These are phyloP conservation scores for Batillaria attramentaria DNA, from an alignment of 1,140 invertebrate species.

Conservation along the genomic window DNA sequence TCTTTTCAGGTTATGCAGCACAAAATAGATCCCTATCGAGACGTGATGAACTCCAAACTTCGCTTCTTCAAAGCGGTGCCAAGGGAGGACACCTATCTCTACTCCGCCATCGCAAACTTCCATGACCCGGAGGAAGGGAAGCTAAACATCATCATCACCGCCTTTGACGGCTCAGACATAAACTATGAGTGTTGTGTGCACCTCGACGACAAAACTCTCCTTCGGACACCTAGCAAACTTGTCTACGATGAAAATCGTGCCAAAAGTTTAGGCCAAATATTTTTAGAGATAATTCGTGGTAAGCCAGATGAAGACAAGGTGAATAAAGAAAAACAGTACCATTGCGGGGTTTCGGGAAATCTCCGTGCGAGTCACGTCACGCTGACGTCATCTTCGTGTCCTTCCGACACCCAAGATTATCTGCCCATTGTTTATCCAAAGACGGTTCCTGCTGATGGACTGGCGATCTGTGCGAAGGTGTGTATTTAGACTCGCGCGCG, in stretches of 20 bases:
- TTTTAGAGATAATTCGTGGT: too few species aligned
- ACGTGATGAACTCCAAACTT: neutral
- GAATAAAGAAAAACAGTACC: conserved; percentile 29
- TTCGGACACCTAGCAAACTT: too few species aligned
- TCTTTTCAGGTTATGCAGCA: too few species aligned
- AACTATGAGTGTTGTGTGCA: too few species aligned
- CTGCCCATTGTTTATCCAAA: conserved; percentile 27
- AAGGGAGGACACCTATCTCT: conserved; percentile 29
- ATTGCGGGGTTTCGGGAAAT: conserved; percentile 33
- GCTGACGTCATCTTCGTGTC: conserved; percentile 29
- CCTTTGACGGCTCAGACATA: too few species aligned
- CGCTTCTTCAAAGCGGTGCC: conserved; percentile 1
- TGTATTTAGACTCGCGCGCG: neutral
- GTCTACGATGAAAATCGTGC: too few species aligned
- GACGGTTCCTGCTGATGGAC: conserved; percentile 9
- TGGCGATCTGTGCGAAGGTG: conserved; percentile 40
- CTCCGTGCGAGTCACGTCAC: conserved; percentile 30
- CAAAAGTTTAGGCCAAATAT: too few species aligned
- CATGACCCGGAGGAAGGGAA: conserved; percentile 9
- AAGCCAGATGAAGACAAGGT: too few species aligned
- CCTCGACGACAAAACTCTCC: too few species aligned
- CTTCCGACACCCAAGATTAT: conserved; percentile 23
- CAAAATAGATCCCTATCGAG: too few species aligned
- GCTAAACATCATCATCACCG: conserved; percentile 37
- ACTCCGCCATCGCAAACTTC: conserved; percentile 40